Base-by-base conservation (phyloP, 2,113 vertebrate species). In the Typhlomys cinereus region DNA sequence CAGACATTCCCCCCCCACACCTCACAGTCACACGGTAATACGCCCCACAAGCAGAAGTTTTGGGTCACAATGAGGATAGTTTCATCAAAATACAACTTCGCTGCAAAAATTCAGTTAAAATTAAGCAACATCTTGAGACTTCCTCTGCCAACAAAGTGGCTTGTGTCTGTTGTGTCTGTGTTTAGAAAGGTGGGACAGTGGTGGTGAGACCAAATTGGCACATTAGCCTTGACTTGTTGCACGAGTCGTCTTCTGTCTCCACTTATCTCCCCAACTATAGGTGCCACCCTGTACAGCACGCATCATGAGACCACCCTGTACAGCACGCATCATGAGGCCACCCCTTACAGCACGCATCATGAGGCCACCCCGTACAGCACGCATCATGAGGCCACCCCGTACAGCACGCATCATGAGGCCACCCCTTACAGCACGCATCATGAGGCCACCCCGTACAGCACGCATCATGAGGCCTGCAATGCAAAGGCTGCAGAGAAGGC, bases 151-250 rank as follows among this genome's bases (percentile, higher is more conserved):
- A 41, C 20, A 29, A 93, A 75, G n/a, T 29, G 25, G 25, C 25
- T 4, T 52, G 9, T 36, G 23, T 69, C 41, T 54, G 64, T 4
- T 52, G 9, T 36, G 23, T 69, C 41, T 54, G 64, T 23, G 3
- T 39, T 9, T 48, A 59, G 18, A 11, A 36, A 17, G 71, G 10
- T 25, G 7, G 29, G 5, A 1, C 10, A 10, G 0, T 2, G 31
- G 31, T 4, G 11, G 13, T 29, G 20, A 50, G 39, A 41, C 20
- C 39, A 62, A 44, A 46, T 17, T 13, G 69, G n/a, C 6, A 64
- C 6, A 20, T 10, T 34, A 46, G 20, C 8, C 75, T 48, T 69
- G 46, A 66, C 69, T 82, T 92, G 25, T 14, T 13, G 54, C 90
- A n/a, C 15, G 61, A 20, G 52, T 59, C 54, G 20, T 46, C 41